Conservation (phyloP, 2,113 vertebrate species). For the Thalassoma bifasciatum region DNA sequence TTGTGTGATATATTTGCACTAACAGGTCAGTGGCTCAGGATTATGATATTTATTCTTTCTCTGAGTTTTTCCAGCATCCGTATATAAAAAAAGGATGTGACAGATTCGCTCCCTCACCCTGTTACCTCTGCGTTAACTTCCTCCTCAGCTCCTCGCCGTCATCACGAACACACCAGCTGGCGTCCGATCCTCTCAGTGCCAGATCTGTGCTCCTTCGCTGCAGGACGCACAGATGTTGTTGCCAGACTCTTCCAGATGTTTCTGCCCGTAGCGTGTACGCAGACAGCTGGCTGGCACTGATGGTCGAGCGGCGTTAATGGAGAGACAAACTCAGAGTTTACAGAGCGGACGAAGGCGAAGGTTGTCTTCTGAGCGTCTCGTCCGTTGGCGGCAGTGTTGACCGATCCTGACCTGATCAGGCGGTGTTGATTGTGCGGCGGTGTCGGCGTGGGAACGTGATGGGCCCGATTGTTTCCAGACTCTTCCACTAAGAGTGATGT, state of each 20-base stretch:
- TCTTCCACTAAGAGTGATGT: conserved; percentile 78
- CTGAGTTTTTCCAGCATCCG: no score
- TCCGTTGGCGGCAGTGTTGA: no score
- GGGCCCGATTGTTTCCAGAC: conserved; percentile 89
- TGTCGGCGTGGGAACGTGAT: conserved; percentile 90
- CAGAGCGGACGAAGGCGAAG: background rate
- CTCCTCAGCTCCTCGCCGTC: conserved; percentile 5
- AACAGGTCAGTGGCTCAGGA: no score
- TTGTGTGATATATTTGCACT: no score
- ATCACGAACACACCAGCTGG: conserved; percentile 38
- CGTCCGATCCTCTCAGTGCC: conserved; percentile 12
- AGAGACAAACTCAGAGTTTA: background rate
- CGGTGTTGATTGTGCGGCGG: conserved; percentile 30
- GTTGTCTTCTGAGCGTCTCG: background rate
- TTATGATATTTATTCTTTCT: no score
- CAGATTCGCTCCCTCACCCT: no score
- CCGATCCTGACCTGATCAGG: conserved; percentile 18
- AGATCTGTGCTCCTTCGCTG: conserved; percentile 6
- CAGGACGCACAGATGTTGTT: conserved; percentile 52
- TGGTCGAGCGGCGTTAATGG: conserved; percentile 8
- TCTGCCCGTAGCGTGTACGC: conserved; percentile 18
- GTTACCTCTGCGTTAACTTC: background rate
- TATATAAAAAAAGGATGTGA: no score
- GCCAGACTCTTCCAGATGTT: conserved; percentile 59
- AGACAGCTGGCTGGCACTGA: conserved; percentile 46